Base-by-base conservation (phyloP, 1,140 invertebrate genomes). In the Nephila pilipes region DNA sequence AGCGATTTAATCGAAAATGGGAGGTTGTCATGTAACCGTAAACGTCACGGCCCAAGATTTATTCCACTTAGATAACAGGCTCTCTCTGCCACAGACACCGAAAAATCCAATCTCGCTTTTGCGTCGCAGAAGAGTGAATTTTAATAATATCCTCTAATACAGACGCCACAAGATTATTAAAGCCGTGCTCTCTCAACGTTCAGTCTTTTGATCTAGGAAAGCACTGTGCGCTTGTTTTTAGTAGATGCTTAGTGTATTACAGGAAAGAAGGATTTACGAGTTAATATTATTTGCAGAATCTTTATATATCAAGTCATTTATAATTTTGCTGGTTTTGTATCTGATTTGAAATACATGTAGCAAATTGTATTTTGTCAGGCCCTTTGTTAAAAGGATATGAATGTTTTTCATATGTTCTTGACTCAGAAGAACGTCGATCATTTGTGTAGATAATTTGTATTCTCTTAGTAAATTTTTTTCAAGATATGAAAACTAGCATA, bases 1-100 rank as follows among this genome's bases (percentile, higher is more conserved):
- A 65, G 87, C 69, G 75, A 58, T 90, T 90, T 90, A 90, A 90
- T 90, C 69, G 88, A 80, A 80, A 90, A 69, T 88, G 63, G 88
- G 75, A 58, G 46, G 88, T 90, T 79, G 88, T 90, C 65, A 90
- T 90, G 88, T 90, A 46, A 32, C 69, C 75, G 69, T 88, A 88
- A 88, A 88, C 60, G 85, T 85, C 83, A 60, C 54, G 16, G 54
- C 22, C 2, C 29, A 60, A 85, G 83, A 85, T 85, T 85, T 85
- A 85, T 85, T 85, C 83, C 54, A 32, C 55, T 54, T 54, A 85
- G 83, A 85, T 85, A 85, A 85, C 83, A 75, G 69, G 25, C 4
- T 14, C 69, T 18, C 29, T 75, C 16, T 36, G 14, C 29, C 10
- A 75, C 29, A 54, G 83, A 60, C 83, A 60, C 29, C 54, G 54